Conservation (phyloP, 2,113 vertebrate genomes). For the Grallaria varia region DNA sequence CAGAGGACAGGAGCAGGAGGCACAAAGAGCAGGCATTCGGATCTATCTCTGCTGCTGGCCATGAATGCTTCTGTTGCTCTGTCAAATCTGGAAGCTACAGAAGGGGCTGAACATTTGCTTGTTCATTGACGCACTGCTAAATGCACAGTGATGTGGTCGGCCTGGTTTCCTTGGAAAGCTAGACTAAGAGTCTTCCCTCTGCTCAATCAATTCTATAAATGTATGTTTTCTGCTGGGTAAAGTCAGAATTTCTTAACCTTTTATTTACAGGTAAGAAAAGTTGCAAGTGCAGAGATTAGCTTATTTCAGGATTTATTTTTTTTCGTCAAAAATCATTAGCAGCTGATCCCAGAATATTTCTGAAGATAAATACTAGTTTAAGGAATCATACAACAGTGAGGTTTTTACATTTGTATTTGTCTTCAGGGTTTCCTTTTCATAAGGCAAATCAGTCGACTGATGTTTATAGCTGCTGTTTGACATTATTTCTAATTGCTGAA, state of each 20-base stretch:
- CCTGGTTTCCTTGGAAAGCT: neutral
- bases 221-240: neutral
- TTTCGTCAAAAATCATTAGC: neutral
- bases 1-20: neutral
- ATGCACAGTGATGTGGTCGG: accelerated
- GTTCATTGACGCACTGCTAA: neutral
- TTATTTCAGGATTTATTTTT: neutral
- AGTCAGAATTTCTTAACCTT: neutral
- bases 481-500: neutral
- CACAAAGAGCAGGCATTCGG: neutral
- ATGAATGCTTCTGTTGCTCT: neutral
- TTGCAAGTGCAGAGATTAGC: neutral
- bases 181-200: neutral
- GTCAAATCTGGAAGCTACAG: neutral
- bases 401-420: neutral
- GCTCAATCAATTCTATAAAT: neutral
- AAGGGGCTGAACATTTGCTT: neutral
- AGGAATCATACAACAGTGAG: neutral
- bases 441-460: neutral
- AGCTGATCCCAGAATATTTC: conserved; percentile 11
- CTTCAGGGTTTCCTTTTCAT: neutral
- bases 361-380: neutral
- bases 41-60: neutral
- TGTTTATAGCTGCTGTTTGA: neutral
- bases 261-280: neutral